A percentile compares a stretch with the other conserved stretches of the same genome.
Evolutionary conservation across 2,797 vertebrate genomes (phyloP).

Genomic region (Tenualosa ilisha): DNA sequence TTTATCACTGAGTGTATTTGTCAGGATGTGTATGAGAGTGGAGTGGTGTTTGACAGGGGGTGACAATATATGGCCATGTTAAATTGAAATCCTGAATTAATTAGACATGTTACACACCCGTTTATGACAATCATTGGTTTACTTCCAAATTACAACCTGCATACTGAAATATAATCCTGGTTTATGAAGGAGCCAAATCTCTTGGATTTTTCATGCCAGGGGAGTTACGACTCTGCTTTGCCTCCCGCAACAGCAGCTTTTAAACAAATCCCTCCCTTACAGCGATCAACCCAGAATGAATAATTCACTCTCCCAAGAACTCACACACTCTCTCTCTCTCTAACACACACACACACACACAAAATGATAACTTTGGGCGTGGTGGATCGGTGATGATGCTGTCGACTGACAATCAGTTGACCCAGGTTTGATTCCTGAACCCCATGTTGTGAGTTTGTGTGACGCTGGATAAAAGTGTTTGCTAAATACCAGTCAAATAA

Average conservation of each 20-base stretch:
- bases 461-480: too few species aligned
- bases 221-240: background rate
- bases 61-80: background rate
- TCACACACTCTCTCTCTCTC: background rate
- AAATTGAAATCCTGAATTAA: background rate
- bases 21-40: background rate
- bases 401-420: too few species aligned
- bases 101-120: background rate
- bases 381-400: too few species aligned
- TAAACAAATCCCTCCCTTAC: conserved; percentile 59
- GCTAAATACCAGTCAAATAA: too few species aligned
- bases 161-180: background rate
- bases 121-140: background rate
- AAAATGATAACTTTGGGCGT: conserved; percentile 57
- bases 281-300: conserved; percentile 67
- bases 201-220: background rate
- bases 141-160: background rate
- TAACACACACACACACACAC: conserved; percentile 47
- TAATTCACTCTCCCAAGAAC: conserved; percentile 69
- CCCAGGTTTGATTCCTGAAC: too few species aligned
- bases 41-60: background rate
- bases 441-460: too few species aligned
- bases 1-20: background rate
- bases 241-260: conserved; percentile 34
- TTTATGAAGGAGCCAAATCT: background rate